Evolutionary conservation across 2,888 invertebrate genomes (phyloP), one percentile per base, ranked within the genome.

Genomic region (Pachycephus smyrnensis): DNA sequence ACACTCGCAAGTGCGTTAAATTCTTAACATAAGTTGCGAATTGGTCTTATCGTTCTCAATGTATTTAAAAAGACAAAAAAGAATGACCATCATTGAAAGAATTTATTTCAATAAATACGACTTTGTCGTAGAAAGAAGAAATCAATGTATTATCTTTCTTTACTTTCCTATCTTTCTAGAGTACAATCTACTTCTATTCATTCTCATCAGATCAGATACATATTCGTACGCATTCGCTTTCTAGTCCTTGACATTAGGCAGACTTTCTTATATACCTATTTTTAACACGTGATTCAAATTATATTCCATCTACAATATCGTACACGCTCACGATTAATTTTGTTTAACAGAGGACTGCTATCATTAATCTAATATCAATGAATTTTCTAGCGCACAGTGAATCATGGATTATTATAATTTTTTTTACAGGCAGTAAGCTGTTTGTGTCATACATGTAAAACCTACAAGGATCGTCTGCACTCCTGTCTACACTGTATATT

Each of bases 401-500:
- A 68, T 76, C 73, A 77, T 73, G 75, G 77, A n/a, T 55, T 68
- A 73, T 68, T 2, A 55, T 55, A 6, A 6, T 75, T 89, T 90
- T 85, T 86, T 81, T 92, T 92, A 15, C 92, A 97, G 97, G 95
- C 96, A 68, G 93, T 95, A 87, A 94, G 95, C 92, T 96, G 96
- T 91, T 93, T 95, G 83, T 98, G 98, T 92, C 96, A 97, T 86
- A 94, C 95, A 40, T 98, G 98, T 91, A 95, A 95, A 85, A 94
- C 94, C 82, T 94, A 95, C 80, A 96, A 96, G 33, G 95, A 96
- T n/a, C 94, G 97, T 79, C 93, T 97, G 86, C 96, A 96, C 89
- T 95, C 96, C 35, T 97, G 97, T 88, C 93, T 97, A 80, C 96
- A 97, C 87, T 99, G 99, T 92, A 97, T 98, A 85, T 98, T 95